Evolutionary conservation across 2,797 vertebrate genomes (phyloP), one percentile per base, ranked within the genome.

Genomic region (Cichlasoma orientale): DNA sequence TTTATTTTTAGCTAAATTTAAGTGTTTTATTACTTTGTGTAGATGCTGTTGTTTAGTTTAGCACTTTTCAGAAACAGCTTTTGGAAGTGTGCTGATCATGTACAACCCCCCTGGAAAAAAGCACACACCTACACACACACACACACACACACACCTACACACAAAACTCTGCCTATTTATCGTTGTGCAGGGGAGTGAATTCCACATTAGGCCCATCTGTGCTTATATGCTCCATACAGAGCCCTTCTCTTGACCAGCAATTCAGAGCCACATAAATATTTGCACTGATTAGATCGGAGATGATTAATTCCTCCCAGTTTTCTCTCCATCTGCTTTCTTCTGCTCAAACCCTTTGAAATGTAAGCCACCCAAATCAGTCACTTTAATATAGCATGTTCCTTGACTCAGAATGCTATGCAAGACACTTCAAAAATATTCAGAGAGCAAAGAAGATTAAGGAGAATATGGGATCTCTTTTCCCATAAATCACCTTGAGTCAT

Each of bases 381-480:
- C 36, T 59, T 86, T 72, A 56, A 72, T 47, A 23, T 36, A 68
- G 55, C 72, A 72, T 47, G 19, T 81, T 81, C 66, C 52, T 71
- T 27, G 59, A 38, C 82, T 78, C 47, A 74, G 56, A 81, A 78
- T 79, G 52, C 14, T 29, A 19, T n/a, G 68, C 63, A 14, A 79
- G 56, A 21, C 66, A 63, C 38, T 77, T 85, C 59, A 80, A 81
- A 84, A 77, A 73, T 74, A 61, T 75, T 72, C 68, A 69, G 47
- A 56, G 29, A 86, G 63, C 19, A 68, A 79, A 74, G 56, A 74
- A 63, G 77, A 86, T 83, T 74, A 82, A 75, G 58, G 27, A 59
- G 75, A 79, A 84, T 81, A 66, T 63, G 50, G 72, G 86, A 84
- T 82, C 29, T 79, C 8, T 78, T 75, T 57, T 11, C 31, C 25